These are phyloP conservation scores for Australoheros scitulus DNA, from an alignment of 2,113 vertebrate genomes.

Conservation along the genomic window DNA sequence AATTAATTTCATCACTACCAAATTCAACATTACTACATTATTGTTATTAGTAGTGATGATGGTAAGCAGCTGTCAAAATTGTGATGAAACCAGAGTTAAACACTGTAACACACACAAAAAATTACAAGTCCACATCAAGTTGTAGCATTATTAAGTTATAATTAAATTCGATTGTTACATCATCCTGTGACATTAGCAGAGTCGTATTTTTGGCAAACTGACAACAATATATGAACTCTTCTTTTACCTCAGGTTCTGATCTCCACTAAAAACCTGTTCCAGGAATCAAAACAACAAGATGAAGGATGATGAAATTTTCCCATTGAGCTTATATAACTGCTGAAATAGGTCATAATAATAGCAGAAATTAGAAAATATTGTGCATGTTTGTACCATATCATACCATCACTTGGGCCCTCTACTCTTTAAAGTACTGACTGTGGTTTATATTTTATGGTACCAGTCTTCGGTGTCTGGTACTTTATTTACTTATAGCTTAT, in stretches of 20 bases:
- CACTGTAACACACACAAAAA: background rate
- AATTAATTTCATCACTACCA: no score
- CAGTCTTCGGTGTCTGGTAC: background rate
- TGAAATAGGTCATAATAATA: background rate
- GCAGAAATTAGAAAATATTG: background rate
- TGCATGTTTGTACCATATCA: no score
- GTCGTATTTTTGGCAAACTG: background rate
- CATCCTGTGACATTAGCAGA: background rate
- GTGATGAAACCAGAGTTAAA: background rate
- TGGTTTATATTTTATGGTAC: accelerated
- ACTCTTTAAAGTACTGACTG: background rate
- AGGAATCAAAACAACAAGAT: background rate
- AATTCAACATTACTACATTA: background rate
- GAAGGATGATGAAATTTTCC: background rate
- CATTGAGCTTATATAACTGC: background rate
- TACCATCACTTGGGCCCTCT: background rate
- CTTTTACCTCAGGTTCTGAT: background rate
- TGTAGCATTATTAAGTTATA: background rate
- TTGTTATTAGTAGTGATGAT: background rate
- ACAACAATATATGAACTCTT: background rate
- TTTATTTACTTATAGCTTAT: background rate
- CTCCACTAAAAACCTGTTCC: background rate
- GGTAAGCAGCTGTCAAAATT: background rate
- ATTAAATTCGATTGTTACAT: background rate
- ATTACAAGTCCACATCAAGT: background rate